Conservation (phyloP, 2,888 invertebrate species). For the Listrodromus nycthemerus region DNA sequence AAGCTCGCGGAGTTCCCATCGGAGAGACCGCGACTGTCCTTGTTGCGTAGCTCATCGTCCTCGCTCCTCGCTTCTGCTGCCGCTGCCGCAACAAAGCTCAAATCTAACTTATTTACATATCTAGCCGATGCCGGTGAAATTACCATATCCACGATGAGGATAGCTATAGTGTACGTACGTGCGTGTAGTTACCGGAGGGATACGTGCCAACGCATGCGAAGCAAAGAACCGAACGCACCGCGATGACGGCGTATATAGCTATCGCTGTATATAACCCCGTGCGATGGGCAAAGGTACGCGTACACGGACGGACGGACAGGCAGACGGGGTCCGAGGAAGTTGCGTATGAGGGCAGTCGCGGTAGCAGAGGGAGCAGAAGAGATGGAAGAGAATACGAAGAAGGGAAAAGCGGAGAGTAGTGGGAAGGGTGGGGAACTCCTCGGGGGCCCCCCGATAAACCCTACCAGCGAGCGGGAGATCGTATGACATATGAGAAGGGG, state of each 20-base stretch:
- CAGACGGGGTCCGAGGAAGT: conserved; percentile 12
- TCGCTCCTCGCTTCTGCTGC: conserved; percentile 58
- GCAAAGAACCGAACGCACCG: conserved; percentile 67
- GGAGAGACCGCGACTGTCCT: conserved; percentile 71
- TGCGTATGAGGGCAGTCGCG: conserved; percentile 52
- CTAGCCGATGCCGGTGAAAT: conserved; percentile 81
- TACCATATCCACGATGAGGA: conserved; percentile 80
- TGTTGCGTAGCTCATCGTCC: conserved; percentile 67
- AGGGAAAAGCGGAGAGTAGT: conserved; percentile 33
- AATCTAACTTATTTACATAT: conserved; percentile 84
- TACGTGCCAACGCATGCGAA: conserved; percentile 82
- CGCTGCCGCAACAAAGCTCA: conserved; percentile 81
- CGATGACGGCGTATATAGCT: conserved; percentile 50
- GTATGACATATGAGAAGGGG: conserved; percentile 73
- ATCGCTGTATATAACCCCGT: background rate
- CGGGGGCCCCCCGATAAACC: conserved; percentile 69
- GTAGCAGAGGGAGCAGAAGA: conserved; percentile 67
- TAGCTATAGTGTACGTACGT: conserved; percentile 58
- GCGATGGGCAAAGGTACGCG: conserved; percentile 45
- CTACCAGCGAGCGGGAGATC: conserved; percentile 71
- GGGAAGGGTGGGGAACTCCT: conserved; percentile 25
- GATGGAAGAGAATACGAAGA: conserved; percentile 29
- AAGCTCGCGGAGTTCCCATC: conserved; percentile 80
- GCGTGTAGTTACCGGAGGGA: conserved; percentile 66
- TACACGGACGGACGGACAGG: conserved; percentile 64